phyloP scores from a whole-genome alignment of 1,140 invertebrate species.

The Cherax quadricarinatus region DNA sequence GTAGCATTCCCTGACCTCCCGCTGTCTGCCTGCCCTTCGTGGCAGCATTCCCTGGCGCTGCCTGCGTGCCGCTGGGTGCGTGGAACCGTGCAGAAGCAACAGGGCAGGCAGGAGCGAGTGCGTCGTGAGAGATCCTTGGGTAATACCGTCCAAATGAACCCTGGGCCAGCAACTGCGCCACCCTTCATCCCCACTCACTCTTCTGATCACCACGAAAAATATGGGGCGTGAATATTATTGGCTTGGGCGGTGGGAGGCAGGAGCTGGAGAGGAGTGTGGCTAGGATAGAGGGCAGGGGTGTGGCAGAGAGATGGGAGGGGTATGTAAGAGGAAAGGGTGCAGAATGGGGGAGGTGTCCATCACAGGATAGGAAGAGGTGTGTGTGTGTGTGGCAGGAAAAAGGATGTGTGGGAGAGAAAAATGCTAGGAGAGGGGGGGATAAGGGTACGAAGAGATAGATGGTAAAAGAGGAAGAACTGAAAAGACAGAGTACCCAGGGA shows the following conservation, averaged over 20 bases:
- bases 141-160: slow-evolving; percentile 65
- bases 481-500: neutral
- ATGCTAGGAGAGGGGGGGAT: neutral
- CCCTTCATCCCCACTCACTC: slow-evolving; percentile 49
- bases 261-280: neutral
- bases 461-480: neutral
- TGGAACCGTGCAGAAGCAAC: slow-evolving; percentile 25
- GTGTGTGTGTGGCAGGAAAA: neutral
- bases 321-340: neutral
- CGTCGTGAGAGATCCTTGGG: slow-evolving; percentile 43
- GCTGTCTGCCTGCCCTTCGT: neutral
- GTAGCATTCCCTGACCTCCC: neutral
- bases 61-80: too few species aligned
- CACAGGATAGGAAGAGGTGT: neutral
- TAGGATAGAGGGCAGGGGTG: neutral
- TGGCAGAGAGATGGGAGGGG: neutral
- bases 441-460: neutral
- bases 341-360: neutral
- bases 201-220: slow-evolving; percentile 64
- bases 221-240: slow-evolving; percentile 69
- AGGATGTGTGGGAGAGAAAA: neutral
- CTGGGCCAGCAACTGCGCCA: slow-evolving; percentile 19
- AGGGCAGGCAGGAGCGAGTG: slow-evolving; percentile 58
- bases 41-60: neutral
- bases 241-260: neutral